Evolutionary conservation across 2,113 vertebrate species (phyloP).

Genomic region (Ceuthmochares aereus): DNA sequence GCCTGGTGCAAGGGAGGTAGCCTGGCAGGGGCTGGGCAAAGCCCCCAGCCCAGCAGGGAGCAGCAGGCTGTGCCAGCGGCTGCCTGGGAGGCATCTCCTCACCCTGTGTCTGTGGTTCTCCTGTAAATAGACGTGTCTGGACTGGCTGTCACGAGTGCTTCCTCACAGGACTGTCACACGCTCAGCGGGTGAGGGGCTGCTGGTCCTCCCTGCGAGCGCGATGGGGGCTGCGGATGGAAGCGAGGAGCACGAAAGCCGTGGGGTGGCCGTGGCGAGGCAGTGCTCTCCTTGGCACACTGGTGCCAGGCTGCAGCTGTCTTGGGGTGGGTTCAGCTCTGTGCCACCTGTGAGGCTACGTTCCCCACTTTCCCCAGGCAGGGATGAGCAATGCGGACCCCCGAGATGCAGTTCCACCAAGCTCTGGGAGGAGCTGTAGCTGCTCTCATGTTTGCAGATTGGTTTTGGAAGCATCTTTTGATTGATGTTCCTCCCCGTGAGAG

Average conservation of each 20-base stretch:
- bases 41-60: not conserved
- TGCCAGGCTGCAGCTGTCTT: not conserved
- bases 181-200: rapidly evolving
- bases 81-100: not conserved
- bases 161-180: not conserved
- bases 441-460: rapidly evolving
- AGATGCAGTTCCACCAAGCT: not conserved
- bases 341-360: not conserved
- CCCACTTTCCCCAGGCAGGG: rapidly evolving
- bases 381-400: rapidly evolving
- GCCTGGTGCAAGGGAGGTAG: not conserved
- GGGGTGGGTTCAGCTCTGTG: not conserved
- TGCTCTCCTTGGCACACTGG: rapidly evolving
- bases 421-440: not conserved
- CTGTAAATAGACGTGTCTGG: not conserved
- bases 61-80: not conserved
- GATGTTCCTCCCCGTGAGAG: rapidly evolving
- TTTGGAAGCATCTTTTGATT: not conserved
- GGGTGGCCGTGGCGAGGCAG: rapidly evolving
- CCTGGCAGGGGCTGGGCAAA: not conserved
- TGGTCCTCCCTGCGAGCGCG: rapidly evolving
- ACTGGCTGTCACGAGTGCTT: not conserved
- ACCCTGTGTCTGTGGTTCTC: not conserved
- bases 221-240: not conserved
- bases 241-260: rapidly evolving